phyloP scores from a whole-genome alignment of 2,888 invertebrate genomes.

The Calliscelio sp. region DNA sequence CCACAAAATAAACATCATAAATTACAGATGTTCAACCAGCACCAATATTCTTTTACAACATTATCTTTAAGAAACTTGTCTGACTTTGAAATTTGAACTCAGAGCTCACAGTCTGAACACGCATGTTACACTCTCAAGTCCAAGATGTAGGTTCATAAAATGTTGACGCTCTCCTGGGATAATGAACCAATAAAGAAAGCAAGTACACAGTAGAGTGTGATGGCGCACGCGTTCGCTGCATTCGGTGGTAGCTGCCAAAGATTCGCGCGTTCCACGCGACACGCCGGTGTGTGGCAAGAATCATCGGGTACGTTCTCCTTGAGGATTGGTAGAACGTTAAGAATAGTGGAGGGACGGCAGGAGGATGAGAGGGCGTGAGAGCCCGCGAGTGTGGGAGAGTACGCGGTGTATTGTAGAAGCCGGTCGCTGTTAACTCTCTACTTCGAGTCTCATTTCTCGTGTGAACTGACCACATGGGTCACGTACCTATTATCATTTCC shows the following conservation, averaged over 20 bases:
- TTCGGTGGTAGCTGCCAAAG: slow-evolving; percentile 54
- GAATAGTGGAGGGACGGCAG: slow-evolving; percentile 74
- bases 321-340: slow-evolving; percentile 60
- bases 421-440: slow-evolving; percentile 75
- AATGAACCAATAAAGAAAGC: slow-evolving; percentile 58
- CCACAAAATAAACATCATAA: too few species aligned
- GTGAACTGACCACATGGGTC: slow-evolving; percentile 86
- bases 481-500: slow-evolving; percentile 86
- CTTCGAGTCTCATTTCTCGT: slow-evolving; percentile 84
- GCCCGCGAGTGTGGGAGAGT: slow-evolving; percentile 86
- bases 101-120: too few species aligned
- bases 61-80: too few species aligned
- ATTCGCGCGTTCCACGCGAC: slow-evolving; percentile 59
- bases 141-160: slow-evolving; percentile 31
- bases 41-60: too few species aligned
- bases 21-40: too few species aligned
- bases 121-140: slow-evolving; percentile 5
- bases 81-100: too few species aligned
- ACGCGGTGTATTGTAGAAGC: slow-evolving; percentile 84
- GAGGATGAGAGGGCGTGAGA: slow-evolving; percentile 86
- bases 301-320: slow-evolving; percentile 53
- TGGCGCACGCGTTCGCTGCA: slow-evolving; percentile 36
- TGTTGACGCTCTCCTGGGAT: slow-evolving; percentile 41
- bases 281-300: slow-evolving; percentile 53
- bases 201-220: not conserved